Percentiles rank a stretch among this genome's conserved stretches.
phyloP scores from a whole-genome alignment of 2,888 invertebrate genomes.

The Lasioglossum vierecki region DNA sequence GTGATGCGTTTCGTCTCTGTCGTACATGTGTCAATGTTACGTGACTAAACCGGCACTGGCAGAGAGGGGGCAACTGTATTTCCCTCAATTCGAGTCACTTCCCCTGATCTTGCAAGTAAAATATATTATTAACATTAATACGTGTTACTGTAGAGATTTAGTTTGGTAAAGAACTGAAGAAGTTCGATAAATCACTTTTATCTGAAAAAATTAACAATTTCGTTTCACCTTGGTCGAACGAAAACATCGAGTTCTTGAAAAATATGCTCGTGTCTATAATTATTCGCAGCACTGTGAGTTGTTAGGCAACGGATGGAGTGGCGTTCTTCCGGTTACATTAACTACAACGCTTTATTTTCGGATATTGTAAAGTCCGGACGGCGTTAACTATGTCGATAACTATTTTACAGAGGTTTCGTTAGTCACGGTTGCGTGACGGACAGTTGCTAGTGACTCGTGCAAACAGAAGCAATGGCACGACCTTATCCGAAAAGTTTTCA shows the following conservation, averaged over 20 bases:
- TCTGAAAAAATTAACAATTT: not conserved
- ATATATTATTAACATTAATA: no score
- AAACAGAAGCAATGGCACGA: not conserved
- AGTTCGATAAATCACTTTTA: not conserved
- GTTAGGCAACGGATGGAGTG: not conserved
- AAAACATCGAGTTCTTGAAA: not conserved
- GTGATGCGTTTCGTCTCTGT: no score
- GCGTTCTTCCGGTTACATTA: constrained; percentile 1
- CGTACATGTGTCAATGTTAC: no score
- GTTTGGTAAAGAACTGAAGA: not conserved
- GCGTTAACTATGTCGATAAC: not conserved
- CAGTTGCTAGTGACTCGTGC: not conserved
- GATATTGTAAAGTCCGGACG: not conserved
- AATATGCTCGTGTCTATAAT: not conserved
- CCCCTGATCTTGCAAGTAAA: no score
- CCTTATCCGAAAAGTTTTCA: not conserved
- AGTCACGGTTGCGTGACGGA: not conserved
- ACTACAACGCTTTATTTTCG: constrained; percentile 9
- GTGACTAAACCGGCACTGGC: no score
- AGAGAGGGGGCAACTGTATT: no score
- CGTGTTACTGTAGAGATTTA: not conserved
- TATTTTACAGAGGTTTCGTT: constrained; percentile 1
- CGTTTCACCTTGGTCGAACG: not conserved
- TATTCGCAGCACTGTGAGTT: not conserved
- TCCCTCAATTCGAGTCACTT: no score